Percentiles rank a stretch among this genome's conserved stretches.
phyloP scores from a whole-genome alignment of 2,797 vertebrate species.

The Oreochromis mossambicus region DNA sequence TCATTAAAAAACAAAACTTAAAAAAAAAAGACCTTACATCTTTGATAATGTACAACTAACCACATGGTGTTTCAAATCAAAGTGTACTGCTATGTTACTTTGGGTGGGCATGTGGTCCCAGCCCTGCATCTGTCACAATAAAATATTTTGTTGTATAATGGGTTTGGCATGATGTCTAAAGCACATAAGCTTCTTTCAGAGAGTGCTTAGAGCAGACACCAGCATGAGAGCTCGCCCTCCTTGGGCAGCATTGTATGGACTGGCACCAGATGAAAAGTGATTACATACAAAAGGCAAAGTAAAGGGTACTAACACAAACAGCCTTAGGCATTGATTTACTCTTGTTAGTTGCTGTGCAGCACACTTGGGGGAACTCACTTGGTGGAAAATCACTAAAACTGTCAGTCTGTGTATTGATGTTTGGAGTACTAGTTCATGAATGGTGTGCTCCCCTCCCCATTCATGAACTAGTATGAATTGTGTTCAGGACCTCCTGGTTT shows the following conservation, averaged over 20 bases:
- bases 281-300: conserved; percentile 15
- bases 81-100: background rate
- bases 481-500: background rate
- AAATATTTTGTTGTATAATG: conserved; percentile 48
- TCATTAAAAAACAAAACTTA: conserved; percentile 10
- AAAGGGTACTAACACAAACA: conserved; percentile 15
- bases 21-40: background rate
- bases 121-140: conserved; percentile 35
- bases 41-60: background rate
- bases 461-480: background rate
- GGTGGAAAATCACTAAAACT: conserved; percentile 26
- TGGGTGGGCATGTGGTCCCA: background rate
- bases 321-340: conserved; percentile 23
- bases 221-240: conserved; percentile 22
- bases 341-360: conserved; percentile 2
- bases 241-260: conserved; percentile 4
- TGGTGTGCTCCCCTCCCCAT: background rate
- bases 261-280: conserved; percentile 15
- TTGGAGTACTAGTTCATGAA: background rate
- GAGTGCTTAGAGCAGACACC: conserved; percentile 9
- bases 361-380: background rate
- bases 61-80: conserved; percentile 5
- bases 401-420: conserved; percentile 21
- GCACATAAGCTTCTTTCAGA: conserved; percentile 43
- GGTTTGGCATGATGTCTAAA: conserved; percentile 26